Conservation (phyloP, 2,797 vertebrate genomes). For the Sebastes steindachneri region DNA sequence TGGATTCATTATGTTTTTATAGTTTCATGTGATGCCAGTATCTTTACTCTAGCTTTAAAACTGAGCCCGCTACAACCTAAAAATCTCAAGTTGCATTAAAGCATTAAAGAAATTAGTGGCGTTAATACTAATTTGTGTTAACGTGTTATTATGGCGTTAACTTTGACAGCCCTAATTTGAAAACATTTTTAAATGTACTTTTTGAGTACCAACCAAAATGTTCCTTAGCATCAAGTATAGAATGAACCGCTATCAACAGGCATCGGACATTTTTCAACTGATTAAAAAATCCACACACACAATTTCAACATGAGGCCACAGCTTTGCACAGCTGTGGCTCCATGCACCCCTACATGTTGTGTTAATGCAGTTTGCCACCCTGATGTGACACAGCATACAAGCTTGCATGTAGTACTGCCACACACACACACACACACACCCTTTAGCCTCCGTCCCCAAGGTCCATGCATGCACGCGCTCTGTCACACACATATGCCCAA, state of each 20-base stretch:
- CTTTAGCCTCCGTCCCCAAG: not conserved
- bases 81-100: too few relatives aligned
- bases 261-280: too few relatives aligned
- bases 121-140: too few relatives aligned
- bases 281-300: slow-evolving; percentile 5
- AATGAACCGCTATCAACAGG: too few relatives aligned
- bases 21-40: too few relatives aligned
- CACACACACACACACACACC: not conserved
- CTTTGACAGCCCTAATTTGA: not conserved
- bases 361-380: slow-evolving; percentile 24
- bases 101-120: too few relatives aligned
- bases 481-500: slow-evolving; percentile 32
- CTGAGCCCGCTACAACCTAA: too few relatives aligned
- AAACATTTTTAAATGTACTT: not conserved
- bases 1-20: too few relatives aligned
- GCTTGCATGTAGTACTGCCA: not conserved
- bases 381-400: slow-evolving; percentile 31
- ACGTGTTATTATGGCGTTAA: too few relatives aligned
- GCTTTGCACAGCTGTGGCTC: slow-evolving; percentile 43
- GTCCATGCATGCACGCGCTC: not conserved
- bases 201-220: not conserved
- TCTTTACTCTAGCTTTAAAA: too few relatives aligned
- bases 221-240: not conserved
- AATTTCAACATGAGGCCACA: slow-evolving; percentile 2
- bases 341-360: slow-evolving; percentile 20